Base-by-base conservation (phyloP, 1,140 invertebrate genomes). In the Zaprionus kolodkinae region DNA sequence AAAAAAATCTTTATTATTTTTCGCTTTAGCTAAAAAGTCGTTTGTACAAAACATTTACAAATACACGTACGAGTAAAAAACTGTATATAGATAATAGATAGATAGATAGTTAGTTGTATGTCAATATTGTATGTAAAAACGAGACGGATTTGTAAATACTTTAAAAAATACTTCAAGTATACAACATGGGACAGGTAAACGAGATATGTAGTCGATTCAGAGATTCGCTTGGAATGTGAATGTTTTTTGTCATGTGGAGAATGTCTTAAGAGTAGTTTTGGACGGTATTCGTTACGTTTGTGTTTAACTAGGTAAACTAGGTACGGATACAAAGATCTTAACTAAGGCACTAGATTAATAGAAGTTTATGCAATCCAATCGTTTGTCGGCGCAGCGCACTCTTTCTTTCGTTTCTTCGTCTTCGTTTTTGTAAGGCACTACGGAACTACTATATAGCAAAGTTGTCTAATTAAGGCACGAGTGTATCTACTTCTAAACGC, bases 351-450 rank as follows among this genome's bases (percentile, higher is more conserved):
- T 89, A 79, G 69, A 63, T 79, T 79, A 89, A 76, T 78, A 74
- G 75, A 89, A 79, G 86, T 89, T 89, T 90, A 89, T 89, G 85
- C 85, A 89, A 89, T 85, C 72, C 72, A 81, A 89, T 88, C 12
- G 17, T 40, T 30, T 56, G 36, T 73, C 45, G 55, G 72, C 79
- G 70, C 68, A 80, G 45, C 61, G 63, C 74, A 57, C 35, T 40
- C 13, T 55, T 52, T 72, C 30, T 75, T 69, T 36, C 73, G 72
- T 30, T 30, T 30, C 27, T 30, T 30, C 21, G 21, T 30, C 27
- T 30, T 30, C 27, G 27, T 30, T 56, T 60, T 45, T 68, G 56
- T 78, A 75, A 79, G 74, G 84, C 79, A 81, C 85, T 87, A 79
- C 33, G 33, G 45, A 50, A 57, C 48, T 27, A 57, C 48, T 27